Evolutionary conservation across 2,113 vertebrate genomes (phyloP), one percentile per base, ranked within the genome.

Genomic region (Tachysurus fulvidraco): DNA sequence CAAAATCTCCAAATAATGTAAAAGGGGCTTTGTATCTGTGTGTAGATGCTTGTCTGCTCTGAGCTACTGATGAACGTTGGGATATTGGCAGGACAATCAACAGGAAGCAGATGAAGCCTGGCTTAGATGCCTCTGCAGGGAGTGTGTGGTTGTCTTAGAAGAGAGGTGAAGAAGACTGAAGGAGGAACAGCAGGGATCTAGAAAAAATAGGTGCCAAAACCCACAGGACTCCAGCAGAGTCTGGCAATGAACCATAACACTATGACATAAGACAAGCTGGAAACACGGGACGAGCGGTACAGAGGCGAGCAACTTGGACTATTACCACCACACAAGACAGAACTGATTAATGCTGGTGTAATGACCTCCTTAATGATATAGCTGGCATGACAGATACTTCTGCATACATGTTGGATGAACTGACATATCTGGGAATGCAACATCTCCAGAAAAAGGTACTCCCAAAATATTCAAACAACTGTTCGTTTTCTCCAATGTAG

Each of bases 91-190:
- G 89, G 89, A 86, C 84, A 90, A 94, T 93, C 93, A 90, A 91
- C 91, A 94, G 93, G 94, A 95, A 93, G 93, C 93, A 88, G 90
- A 88, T 88, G 90, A 93, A 92, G 91, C 92, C 90, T 86, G 69
- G 92, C 88, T 94, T 93, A 92, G 93, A 93, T 92, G 83, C 85
- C 92, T 89, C 83, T 36, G 77, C 79, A 91, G 91, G 91, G 28
- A 19, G 62, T 55, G 21, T 82, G 50, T 62, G 77, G 64, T 71
- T 78, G 74, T 82, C 65, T 60, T 57, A 76, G 83, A 44, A 60
- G 59, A 69, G 50, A 83, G 81, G 76, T 89, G 88, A 76, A 88
- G 86, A 91, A 87, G 57, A 59, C 76, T 85, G 78, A 85, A 73
- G 82, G 76, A 57, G 54, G 59, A 84, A 55, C 23, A 81, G 83